phyloP scores from a whole-genome alignment of 2,797 vertebrate genomes.

The Loriculus beryllinus region DNA sequence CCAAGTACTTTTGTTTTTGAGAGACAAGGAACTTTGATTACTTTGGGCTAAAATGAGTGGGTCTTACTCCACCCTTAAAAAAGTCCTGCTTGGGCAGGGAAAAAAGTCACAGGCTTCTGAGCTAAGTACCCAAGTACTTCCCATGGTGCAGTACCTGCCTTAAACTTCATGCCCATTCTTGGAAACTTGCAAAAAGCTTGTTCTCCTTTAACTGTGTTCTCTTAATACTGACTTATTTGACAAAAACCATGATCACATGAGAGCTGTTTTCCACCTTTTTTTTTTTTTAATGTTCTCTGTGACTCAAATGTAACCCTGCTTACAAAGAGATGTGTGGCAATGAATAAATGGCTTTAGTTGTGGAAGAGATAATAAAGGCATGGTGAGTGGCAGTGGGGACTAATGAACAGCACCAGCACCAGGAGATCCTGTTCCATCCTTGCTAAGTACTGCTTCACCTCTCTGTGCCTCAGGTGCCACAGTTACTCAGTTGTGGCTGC shows the following conservation, averaged over 20 bases:
- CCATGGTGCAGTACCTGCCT: background rate
- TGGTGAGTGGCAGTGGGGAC: background rate
- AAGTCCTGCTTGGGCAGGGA: background rate
- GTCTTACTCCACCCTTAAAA: background rate
- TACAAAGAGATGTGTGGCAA: background rate
- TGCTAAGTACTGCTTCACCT: background rate
- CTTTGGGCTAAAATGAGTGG: background rate
- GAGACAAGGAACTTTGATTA: background rate
- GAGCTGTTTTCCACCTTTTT: background rate
- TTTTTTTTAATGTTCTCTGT: background rate
- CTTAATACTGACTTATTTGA: background rate
- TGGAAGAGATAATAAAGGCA: background rate
- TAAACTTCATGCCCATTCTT: background rate
- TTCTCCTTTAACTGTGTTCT: background rate
- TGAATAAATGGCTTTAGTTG: background rate
- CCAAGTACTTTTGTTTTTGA: background rate
- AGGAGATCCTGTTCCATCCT: constrained; percentile 7
- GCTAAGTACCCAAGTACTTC: background rate
- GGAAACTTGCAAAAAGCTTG: background rate
- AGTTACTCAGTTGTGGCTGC: background rate
- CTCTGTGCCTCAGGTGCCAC: background rate
- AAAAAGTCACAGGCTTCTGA: background rate
- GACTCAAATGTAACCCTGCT: background rate
- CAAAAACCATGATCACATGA: background rate
- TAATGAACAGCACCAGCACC: background rate